phyloP scores from a whole-genome alignment of 1,140 invertebrate species.

The Andricus grossulariae region DNA sequence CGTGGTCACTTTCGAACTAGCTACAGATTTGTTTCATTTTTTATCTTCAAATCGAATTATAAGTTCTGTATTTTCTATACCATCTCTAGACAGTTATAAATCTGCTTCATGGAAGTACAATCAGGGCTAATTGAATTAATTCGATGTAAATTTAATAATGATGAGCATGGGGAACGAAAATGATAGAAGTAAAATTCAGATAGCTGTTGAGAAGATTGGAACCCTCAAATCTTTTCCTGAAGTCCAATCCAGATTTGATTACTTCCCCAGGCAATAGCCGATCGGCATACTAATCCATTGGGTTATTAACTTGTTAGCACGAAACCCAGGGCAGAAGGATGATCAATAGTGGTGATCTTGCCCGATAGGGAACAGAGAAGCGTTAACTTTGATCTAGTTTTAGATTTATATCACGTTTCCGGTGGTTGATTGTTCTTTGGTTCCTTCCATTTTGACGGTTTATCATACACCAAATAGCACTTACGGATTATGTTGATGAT shows the following conservation, averaged over 20 bases:
- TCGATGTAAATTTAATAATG: too few species aligned
- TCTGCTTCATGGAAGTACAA: too few species aligned
- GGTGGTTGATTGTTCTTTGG: constrained; percentile 9
- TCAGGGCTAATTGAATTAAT: too few species aligned
- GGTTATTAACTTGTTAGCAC: constrained; percentile 30
- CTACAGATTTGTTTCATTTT: not conserved
- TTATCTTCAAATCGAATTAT: not conserved
- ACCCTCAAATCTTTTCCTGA: not conserved
- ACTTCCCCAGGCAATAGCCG: constrained; percentile 9
- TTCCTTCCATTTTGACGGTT: not conserved
- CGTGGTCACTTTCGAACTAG: constrained; percentile 11
- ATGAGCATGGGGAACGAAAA: too few species aligned
- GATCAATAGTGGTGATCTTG: constrained; percentile 23
- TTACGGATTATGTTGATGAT: too few species aligned
- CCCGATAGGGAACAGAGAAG: not conserved
- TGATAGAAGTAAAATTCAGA: too few species aligned
- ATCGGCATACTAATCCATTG: constrained; percentile 24
- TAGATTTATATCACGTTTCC: constrained; percentile 10
- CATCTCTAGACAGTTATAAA: too few species aligned
- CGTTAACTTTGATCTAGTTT: not conserved
- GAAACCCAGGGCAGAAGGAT: constrained; percentile 16
- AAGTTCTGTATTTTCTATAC: not conserved
- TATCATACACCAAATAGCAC: too few species aligned
- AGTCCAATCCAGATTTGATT: constrained; percentile 8
- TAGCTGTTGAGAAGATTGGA: too few species aligned